Evolutionary conservation across 2,888 invertebrate species (phyloP).

Genomic region (Altica lythri): DNA sequence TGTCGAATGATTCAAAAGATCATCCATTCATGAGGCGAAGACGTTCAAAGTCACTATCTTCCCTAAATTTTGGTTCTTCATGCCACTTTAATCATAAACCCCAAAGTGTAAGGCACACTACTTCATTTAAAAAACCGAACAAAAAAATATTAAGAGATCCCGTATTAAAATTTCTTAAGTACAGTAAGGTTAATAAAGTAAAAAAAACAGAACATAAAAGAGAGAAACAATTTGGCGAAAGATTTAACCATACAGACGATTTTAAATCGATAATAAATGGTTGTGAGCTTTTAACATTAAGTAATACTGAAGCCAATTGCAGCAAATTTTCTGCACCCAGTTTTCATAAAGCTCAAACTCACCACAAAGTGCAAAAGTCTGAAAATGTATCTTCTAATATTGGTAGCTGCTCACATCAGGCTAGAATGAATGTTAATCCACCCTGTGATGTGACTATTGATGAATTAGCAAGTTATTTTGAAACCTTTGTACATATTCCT

Average conservation of each 20-base stretch:
- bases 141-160: conserved; percentile 64
- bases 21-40: conserved; percentile 54
- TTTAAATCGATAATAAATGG: conserved; percentile 55
- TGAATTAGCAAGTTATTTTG: conserved; percentile 94
- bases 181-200: conserved; percentile 37
- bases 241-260: conserved; percentile 47
- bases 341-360: conserved; percentile 47
- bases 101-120: conserved; percentile 47
- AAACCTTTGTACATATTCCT: conserved; percentile 93
- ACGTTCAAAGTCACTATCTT: conserved; percentile 55
- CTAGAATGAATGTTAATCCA: conserved; percentile 65
- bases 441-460: conserved; percentile 89
- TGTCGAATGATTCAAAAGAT: conserved; percentile 20
- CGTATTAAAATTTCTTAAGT: conserved; percentile 60
- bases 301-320: conserved; percentile 38
- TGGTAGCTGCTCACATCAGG: conserved; percentile 76
- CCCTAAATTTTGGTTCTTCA: conserved; percentile 50
- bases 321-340: conserved; percentile 46
- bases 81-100: conserved; percentile 49
- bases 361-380: conserved; percentile 29
- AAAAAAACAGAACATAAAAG: conserved; percentile 26
- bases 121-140: conserved; percentile 48
- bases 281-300: conserved; percentile 54
- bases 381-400: conserved; percentile 40
- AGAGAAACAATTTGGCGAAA: conserved; percentile 50